Percentiles rank a stretch among this genome's conserved stretches.
Evolutionary conservation across 2,113 vertebrate genomes (phyloP).

Genomic region (Oncorhynchus clarkii): DNA sequence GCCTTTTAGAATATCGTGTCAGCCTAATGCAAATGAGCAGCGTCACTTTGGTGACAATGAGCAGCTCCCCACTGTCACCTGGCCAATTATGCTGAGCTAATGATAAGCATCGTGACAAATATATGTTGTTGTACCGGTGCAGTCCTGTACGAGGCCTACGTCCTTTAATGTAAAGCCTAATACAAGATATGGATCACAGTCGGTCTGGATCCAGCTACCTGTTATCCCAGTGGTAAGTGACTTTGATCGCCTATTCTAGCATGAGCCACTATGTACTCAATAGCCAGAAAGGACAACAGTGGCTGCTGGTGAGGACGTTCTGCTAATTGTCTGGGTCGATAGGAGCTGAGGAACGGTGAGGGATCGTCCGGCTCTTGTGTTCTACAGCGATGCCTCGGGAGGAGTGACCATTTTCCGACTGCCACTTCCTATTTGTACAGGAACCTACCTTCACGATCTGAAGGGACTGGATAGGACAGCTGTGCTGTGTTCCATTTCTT

Average conservation of each 20-base stretch:
- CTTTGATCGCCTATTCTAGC: background rate
- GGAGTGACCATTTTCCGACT: background rate
- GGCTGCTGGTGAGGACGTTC: background rate
- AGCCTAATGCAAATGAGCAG: slow-evolving; percentile 13
- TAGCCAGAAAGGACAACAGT: background rate
- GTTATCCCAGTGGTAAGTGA: background rate
- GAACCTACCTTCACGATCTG: background rate
- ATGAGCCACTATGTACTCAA: too few species aligned
- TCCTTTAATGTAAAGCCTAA: too few species aligned
- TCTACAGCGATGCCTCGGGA: background rate
- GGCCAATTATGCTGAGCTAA: slow-evolving; percentile 25
- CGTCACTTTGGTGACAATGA: slow-evolving; percentile 31
- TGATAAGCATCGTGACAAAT: slow-evolving; percentile 12
- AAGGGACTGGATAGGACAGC: background rate
- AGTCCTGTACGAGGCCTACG: too few species aligned
- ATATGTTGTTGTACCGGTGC: background rate
- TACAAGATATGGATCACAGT: too few species aligned
- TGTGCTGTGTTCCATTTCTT: background rate
- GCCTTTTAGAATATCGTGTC: background rate
- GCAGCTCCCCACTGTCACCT: slow-evolving; percentile 20
- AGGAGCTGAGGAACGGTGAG: background rate
- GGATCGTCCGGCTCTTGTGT: background rate
- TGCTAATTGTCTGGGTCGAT: background rate
- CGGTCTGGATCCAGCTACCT: too few species aligned
- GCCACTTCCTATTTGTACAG: slow-evolving; percentile 13